phyloP scores from a whole-genome alignment of 2,797 vertebrate species.

The Spea hammondii region DNA sequence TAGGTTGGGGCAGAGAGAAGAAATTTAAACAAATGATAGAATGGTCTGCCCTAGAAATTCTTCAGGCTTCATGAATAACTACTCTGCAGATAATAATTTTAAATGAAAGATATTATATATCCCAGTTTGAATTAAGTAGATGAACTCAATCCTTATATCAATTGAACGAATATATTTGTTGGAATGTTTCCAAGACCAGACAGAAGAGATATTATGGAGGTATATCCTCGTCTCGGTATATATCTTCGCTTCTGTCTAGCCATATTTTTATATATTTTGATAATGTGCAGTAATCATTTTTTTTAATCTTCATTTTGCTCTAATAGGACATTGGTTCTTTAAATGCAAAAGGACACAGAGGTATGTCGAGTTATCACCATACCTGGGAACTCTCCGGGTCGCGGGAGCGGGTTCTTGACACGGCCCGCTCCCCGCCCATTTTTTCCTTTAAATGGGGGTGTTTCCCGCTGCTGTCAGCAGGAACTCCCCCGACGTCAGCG shows the following conservation, averaged over 20 bases:
- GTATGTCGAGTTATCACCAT: too few relatives aligned
- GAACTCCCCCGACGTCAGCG: too few relatives aligned
- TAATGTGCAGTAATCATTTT: conserved; percentile 13
- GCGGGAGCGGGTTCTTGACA: too few relatives aligned
- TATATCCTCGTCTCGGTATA: conserved; percentile 2
- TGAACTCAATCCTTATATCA: conserved; percentile 47
- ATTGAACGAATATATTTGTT: conserved; percentile 55
- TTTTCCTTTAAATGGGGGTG: too few relatives aligned
- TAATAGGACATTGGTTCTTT: neutral
- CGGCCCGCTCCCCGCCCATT: too few relatives aligned
- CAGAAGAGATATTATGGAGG: neutral
- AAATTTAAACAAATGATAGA: conserved; percentile 71
- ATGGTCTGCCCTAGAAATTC: conserved; percentile 65
- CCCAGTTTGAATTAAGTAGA: conserved; percentile 64
- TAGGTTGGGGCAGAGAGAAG: conserved; percentile 65
- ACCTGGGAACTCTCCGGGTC: too few relatives aligned
- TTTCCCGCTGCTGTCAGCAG: too few relatives aligned
- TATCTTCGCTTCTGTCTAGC: conserved; percentile 20
- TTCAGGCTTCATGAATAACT: conserved; percentile 65
- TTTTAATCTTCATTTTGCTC: conserved; percentile 26
- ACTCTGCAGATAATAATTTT: conserved; percentile 66
- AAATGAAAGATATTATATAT: conserved; percentile 64
- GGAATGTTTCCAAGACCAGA: conserved; percentile 44
- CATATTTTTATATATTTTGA: conserved; percentile 23
- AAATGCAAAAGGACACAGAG: neutral